Percentiles rank a stretch among this genome's conserved stretches.
Evolutionary conservation across 1,140 invertebrate genomes (phyloP).

Genomic region (Conus ventricosus): DNA sequence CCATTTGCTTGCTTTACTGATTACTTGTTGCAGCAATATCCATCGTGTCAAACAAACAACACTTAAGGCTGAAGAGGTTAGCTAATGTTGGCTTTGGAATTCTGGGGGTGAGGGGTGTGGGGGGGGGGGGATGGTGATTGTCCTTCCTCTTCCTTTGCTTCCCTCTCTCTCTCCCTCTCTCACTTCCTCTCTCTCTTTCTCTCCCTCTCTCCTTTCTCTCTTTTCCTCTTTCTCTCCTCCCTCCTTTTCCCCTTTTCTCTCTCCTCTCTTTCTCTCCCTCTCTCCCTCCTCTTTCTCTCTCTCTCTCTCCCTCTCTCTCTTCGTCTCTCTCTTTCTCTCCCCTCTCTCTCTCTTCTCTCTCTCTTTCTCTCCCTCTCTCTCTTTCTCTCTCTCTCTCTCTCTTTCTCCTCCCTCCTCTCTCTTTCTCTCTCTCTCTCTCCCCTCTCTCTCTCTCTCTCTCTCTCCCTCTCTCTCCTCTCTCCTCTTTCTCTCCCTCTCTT

Average conservation of each 20-base stretch:
- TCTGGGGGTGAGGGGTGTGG: too few relatives aligned
- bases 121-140: not conserved
- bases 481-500: too few relatives aligned
- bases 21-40: not conserved
- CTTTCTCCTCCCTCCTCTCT: too few relatives aligned
- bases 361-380: not conserved
- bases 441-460: too few relatives aligned
- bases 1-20: not conserved
- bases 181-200: too few relatives aligned
- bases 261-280: not conserved
- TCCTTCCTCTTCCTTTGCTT: not conserved
- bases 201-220: too few relatives aligned
- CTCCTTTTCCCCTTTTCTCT: too few relatives aligned
- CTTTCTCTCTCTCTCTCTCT: not conserved
- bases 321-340: constrained; percentile 8
- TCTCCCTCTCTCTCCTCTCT: too few relatives aligned
- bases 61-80: not conserved
- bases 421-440: too few relatives aligned
- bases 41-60: not conserved
- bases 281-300: not conserved
- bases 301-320: not conserved
- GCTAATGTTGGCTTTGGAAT: not conserved
- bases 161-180: too few relatives aligned
- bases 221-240: not conserved
- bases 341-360: constrained; percentile 1